These are phyloP conservation scores for Muntiacus reevesi DNA, from an alignment of 2,113 vertebrate species.

Conservation along the genomic window DNA sequence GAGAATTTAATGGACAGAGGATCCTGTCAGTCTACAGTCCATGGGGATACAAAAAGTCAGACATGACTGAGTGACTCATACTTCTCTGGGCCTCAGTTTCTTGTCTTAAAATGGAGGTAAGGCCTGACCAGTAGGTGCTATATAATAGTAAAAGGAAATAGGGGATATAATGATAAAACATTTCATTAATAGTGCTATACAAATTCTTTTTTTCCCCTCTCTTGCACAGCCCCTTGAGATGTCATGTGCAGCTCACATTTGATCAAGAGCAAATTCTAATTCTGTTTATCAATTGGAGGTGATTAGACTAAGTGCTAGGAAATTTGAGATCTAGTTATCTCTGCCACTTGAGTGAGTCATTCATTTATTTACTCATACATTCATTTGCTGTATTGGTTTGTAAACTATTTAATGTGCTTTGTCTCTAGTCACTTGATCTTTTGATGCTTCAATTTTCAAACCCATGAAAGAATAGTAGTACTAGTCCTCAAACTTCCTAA, in stretches of 20 bases:
- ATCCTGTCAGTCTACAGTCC: neutral
- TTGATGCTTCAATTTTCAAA: neutral
- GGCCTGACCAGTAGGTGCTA: neutral
- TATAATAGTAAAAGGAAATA: neutral
- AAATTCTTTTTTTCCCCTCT: neutral
- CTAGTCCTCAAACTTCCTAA: neutral
- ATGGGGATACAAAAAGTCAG: neutral
- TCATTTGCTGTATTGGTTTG: neutral
- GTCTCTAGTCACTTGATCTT: neutral
- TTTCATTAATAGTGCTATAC: neutral
- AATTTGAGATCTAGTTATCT: neutral
- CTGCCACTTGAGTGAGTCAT: neutral
- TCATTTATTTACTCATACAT: neutral
- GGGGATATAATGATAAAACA: neutral
- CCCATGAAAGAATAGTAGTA: neutral
- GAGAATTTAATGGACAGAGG: neutral
- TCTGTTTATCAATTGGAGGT: neutral
- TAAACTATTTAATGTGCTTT: neutral
- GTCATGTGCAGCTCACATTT: neutral
- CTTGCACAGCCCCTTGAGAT: neutral
- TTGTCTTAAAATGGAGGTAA: neutral
- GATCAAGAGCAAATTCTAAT: neutral
- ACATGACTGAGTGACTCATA: neutral
- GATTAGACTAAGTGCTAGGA: neutral
- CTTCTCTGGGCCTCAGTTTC: neutral